Conservation (phyloP, 1,140 invertebrate species). For the Dendrolimus kikuchii region DNA sequence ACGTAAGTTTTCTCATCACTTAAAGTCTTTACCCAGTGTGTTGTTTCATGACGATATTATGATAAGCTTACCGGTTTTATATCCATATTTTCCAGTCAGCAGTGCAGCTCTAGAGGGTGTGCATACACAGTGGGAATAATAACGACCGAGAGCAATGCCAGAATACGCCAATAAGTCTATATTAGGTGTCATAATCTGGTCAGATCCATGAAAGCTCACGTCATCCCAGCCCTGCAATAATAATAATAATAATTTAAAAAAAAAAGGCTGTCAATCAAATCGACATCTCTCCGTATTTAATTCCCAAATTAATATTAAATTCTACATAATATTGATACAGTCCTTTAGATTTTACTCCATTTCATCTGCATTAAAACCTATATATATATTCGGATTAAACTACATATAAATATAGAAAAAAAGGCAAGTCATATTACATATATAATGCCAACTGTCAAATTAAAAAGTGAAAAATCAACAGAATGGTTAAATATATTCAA, state of each 20-base stretch:
- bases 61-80: constrained; percentile 76
- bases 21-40: not conserved
- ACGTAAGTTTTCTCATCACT: not conserved
- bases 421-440: too few species aligned
- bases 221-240: constrained; percentile 87
- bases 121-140: constrained; percentile 82
- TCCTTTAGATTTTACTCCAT: too few species aligned
- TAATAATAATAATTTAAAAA: not conserved
- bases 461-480: too few species aligned
- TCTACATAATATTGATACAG: too few species aligned
- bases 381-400: too few species aligned
- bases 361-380: too few species aligned
- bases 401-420: too few species aligned
- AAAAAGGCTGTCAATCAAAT: not conserved
- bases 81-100: constrained; percentile 87
- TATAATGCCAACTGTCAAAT: too few species aligned
- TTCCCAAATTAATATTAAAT: too few species aligned
- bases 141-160: constrained; percentile 78
- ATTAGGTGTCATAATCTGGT: constrained; percentile 89
- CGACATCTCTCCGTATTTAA: not conserved
- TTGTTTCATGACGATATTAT: not conserved
- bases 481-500: too few species aligned
- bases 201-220: constrained; percentile 89
- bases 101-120: constrained; percentile 85
- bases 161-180: constrained; percentile 87